Conservation (phyloP, 2,113 vertebrate species). For the Tetrax tetrax region DNA sequence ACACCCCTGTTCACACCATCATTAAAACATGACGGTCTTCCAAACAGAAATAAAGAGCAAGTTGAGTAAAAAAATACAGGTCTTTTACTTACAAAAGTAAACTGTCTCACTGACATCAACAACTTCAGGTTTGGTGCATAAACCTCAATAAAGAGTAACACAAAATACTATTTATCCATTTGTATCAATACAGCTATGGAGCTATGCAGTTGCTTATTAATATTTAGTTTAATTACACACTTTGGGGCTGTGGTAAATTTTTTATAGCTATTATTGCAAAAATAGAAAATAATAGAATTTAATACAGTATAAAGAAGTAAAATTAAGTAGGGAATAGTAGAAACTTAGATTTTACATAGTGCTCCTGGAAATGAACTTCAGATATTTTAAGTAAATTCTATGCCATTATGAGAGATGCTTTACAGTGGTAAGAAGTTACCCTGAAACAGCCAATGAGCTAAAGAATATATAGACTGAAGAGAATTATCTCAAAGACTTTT, state of each 20-base stretch:
- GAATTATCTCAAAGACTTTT: not conserved
- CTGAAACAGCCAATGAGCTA: not conserved
- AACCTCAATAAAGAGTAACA: not conserved
- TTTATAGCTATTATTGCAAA: not conserved
- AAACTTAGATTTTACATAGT: constrained; percentile 5
- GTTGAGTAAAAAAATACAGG: not conserved
- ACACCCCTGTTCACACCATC: not conserved
- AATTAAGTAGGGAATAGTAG: not conserved
- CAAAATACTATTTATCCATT: not conserved
- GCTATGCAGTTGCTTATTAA: not conserved
- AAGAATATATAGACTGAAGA: not conserved
- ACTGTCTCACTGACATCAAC: not conserved
- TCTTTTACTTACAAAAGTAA: not conserved
- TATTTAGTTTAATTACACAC: not conserved
- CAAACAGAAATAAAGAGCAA: not conserved
- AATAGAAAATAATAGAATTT: not conserved
- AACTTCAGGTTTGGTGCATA: not conserved
- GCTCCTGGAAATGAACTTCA: not conserved
- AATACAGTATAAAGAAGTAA: not conserved
- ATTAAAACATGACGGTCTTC: not conserved
- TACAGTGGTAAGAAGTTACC: not conserved
- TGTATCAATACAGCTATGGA: not conserved
- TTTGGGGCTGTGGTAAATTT: not conserved
- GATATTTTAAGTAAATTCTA: not conserved
- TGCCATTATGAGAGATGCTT: not conserved